Evolutionary conservation across 1,140 invertebrate species (phyloP).

Genomic region (Ectropis grisescens): DNA sequence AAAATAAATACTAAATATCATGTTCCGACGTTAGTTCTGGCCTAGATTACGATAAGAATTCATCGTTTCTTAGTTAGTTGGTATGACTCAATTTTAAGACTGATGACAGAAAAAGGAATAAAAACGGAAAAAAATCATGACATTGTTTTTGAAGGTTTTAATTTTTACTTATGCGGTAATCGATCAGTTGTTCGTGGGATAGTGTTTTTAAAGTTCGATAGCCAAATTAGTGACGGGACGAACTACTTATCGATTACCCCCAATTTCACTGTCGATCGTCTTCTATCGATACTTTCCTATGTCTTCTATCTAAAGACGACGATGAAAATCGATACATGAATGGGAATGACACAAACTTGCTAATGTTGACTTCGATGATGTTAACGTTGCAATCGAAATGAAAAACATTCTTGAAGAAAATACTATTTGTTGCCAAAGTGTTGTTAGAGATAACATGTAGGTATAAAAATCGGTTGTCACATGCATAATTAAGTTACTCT

Average conservation of each 20-base stretch:
- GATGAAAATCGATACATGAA: slow-evolving; percentile 39
- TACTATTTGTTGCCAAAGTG: slow-evolving; percentile 69
- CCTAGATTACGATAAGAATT: slow-evolving; percentile 63
- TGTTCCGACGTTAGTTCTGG: slow-evolving; percentile 45
- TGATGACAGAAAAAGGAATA: slow-evolving; percentile 56
- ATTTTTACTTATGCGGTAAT: slow-evolving; percentile 7
- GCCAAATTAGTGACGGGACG: slow-evolving; percentile 25
- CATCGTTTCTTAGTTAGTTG: slow-evolving; percentile 64
- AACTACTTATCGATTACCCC: background rate
- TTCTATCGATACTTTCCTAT: slow-evolving; percentile 48
- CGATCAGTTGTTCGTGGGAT: slow-evolving; percentile 24
- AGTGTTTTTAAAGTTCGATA: slow-evolving; percentile 33
- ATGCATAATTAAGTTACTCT: slow-evolving; percentile 68
- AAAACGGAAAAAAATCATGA: slow-evolving; percentile 34
- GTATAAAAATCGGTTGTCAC: slow-evolving; percentile 67
- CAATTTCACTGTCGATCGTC: slow-evolving; percentile 12
- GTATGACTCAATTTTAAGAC: slow-evolving; percentile 70
- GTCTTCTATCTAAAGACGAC: slow-evolving; percentile 54
- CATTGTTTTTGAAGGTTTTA: slow-evolving; percentile 36
- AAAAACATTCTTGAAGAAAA: slow-evolving; percentile 35
- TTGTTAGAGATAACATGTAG: slow-evolving; percentile 65
- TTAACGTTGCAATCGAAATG: slow-evolving; percentile 57
- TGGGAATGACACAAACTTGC: slow-evolving; percentile 25
- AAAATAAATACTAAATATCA: slow-evolving; percentile 23
- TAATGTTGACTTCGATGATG: slow-evolving; percentile 51